Percentiles rank a stretch among this genome's conserved stretches.
These are phyloP conservation scores for Dicranocentrus wangi DNA, from an alignment of 2,888 invertebrate genomes.

Conservation along the genomic window DNA sequence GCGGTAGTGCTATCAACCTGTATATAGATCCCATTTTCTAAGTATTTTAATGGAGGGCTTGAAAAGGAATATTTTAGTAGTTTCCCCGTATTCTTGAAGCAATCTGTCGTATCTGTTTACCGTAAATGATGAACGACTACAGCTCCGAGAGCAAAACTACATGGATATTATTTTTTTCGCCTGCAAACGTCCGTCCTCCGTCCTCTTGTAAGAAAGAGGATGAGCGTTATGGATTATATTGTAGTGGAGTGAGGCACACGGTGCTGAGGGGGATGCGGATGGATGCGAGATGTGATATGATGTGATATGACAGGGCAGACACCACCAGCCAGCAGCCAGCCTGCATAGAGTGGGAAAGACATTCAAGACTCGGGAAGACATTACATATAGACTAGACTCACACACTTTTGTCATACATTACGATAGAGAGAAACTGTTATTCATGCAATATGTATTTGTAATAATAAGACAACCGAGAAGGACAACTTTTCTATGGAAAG, in stretches of 20 bases:
- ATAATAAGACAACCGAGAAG: background rate
- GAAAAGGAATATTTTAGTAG: conserved; percentile 38
- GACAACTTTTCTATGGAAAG: conserved; percentile 19
- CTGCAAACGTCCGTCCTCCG: no score
- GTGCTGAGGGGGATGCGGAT: conserved; percentile 37
- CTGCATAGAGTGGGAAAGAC: background rate
- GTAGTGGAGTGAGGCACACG: background rate
- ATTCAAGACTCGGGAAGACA: background rate
- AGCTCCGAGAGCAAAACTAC: conserved; percentile 19
- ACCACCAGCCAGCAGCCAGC: background rate
- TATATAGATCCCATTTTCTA: no score
- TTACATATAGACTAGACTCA: background rate
- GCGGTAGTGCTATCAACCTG: no score
- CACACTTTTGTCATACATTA: background rate
- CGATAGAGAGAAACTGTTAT: background rate
- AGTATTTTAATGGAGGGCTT: no score
- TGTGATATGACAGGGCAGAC: conserved; percentile 35
- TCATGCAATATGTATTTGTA: conserved; percentile 4
- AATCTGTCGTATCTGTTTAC: conserved; percentile 57
- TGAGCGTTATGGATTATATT: conserved; percentile 1
- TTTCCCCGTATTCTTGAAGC: conserved; percentile 25
- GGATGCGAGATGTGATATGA: conserved; percentile 18
- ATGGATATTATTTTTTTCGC: conserved; percentile 14
- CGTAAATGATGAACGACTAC: conserved; percentile 55
- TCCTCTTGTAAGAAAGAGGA: background rate